Evolutionary conservation across 2,888 invertebrate genomes (phyloP), one percentile per base, ranked within the genome.

Genomic region (Ryuthela nishihirai): DNA sequence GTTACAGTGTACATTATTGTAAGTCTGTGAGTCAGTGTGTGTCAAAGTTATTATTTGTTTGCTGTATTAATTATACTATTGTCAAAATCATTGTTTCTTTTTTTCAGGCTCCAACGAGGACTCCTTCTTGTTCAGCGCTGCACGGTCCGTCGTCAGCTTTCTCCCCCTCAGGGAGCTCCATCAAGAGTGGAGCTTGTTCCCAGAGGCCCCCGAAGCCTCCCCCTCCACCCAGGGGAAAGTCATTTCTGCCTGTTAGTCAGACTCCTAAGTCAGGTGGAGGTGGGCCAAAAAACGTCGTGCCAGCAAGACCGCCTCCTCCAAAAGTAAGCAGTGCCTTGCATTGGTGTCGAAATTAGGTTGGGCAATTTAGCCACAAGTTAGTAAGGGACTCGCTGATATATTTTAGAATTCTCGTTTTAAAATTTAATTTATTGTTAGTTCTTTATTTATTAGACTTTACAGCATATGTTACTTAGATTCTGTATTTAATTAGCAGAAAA

Each of bases 121-220:
- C 54, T 1, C 61, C 54, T 3, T 61, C 61, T 21, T 54, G 49
- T 23, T 61, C 54, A 2, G 54, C 54, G 2, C 25, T 54, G n/a
- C 54, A 48, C 5, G 54, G 48, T 36, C 39, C 43, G 18, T 4
- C 48, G 17, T 7, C 45, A 7, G 20, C 17, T 17, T 21, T 18
- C n/a, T 17, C 35, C 35, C 15, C 18, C n/a, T 17, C 20, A 18
- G n/a, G 10, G 18, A 17, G n/a, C 17, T 10, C 40, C 15, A 6
- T 5, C 4, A 21, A 15, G 6, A 6, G 4, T 17, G 40, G 7
- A 21, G 40, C 12, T 40, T 20, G n/a, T 17, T n/a, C 21, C n/a
- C 20, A 40, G 10, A 21, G 40, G 21, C 61, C 61, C 2, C 61
- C 54, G 5, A 61, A 61, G 18, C 61, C 61, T 12, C 61, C 61